Evolutionary conservation across 2,888 invertebrate genomes (phyloP).

Genomic region (Plagodis dolabraria): DNA sequence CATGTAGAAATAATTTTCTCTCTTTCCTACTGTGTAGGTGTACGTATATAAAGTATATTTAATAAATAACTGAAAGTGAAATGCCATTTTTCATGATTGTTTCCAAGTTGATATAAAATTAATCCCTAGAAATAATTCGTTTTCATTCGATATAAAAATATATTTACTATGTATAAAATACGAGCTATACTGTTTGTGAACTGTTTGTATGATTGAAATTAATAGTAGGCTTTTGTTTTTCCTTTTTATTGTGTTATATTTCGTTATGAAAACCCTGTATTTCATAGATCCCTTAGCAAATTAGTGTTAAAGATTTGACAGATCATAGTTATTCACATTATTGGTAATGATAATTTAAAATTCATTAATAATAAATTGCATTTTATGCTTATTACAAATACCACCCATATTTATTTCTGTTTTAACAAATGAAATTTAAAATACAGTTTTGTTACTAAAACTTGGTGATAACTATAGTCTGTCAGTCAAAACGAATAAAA

Average conservation of each 20-base stretch:
- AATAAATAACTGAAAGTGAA: slow-evolving; percentile 36
- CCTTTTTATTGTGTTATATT: slow-evolving; percentile 35
- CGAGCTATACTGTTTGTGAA: slow-evolving; percentile 16
- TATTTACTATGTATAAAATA: slow-evolving; percentile 19
- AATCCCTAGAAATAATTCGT: slow-evolving; percentile 44
- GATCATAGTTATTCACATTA: slow-evolving; percentile 49
- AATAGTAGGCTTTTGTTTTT: slow-evolving; percentile 35
- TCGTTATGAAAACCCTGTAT: slow-evolving; percentile 72
- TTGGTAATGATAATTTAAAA: slow-evolving; percentile 2
- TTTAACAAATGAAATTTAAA: neutral
- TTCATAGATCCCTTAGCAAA: slow-evolving; percentile 78
- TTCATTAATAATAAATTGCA: neutral
- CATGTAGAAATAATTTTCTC: slow-evolving; percentile 45
- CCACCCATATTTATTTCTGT: neutral
- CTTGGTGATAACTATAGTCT: slow-evolving; percentile 46
- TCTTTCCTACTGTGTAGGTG: slow-evolving; percentile 68
- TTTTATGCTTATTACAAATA: neutral
- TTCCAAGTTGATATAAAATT: slow-evolving; percentile 37
- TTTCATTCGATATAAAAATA: slow-evolving; percentile 13
- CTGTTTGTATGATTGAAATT: slow-evolving; percentile 22
- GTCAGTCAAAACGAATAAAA: slow-evolving; percentile 52
- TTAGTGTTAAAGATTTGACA: slow-evolving; percentile 66
- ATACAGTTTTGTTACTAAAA: neutral
- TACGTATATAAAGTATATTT: slow-evolving; percentile 24
- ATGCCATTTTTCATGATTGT: slow-evolving; percentile 17